Percentiles rank a stretch among this genome's conserved stretches.
Evolutionary conservation across 2,888 invertebrate species (phyloP).

Genomic region (Copidosoma aretas): DNA sequence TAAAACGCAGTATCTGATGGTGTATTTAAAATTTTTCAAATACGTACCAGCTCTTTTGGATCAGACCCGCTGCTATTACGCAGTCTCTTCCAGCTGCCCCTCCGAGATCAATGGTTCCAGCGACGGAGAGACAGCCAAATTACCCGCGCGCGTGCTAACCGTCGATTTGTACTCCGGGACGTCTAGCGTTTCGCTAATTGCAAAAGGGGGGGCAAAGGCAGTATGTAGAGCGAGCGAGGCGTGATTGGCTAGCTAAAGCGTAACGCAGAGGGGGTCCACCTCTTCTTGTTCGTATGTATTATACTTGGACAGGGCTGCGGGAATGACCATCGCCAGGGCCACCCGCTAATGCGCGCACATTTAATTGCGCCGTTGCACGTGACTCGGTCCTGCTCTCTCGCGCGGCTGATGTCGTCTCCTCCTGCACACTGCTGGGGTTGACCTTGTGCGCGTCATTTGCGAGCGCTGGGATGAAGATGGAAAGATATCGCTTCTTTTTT

Average conservation of each 20-base stretch:
- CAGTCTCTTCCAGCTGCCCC: neutral
- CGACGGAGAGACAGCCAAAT: neutral
- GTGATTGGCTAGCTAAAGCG: too few relatives aligned
- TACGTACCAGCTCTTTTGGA: too few relatives aligned
- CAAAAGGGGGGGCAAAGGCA: neutral
- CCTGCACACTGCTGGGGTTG: neutral
- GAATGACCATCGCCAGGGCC: neutral
- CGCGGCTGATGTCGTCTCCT: neutral
- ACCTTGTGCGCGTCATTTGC: neutral
- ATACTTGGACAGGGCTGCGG: too few relatives aligned
- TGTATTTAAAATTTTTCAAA: too few relatives aligned
- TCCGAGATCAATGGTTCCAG: neutral
- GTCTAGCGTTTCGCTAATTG: neutral
- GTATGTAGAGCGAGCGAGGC: neutral
- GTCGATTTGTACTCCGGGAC: neutral
- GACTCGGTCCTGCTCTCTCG: neutral
- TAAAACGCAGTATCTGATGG: too few relatives aligned
- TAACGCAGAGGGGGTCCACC: too few relatives aligned
- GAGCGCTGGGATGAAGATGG: neutral
- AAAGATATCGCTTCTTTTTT: too few relatives aligned
- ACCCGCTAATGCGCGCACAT: neutral
- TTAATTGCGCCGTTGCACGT: neutral
- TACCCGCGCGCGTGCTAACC: neutral
- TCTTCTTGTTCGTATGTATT: too few relatives aligned
- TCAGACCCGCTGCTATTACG: too few relatives aligned